A percentile compares a stretch with the other conserved stretches of the same genome.
Conservation (phyloP, 2,113 vertebrate genomes). For the Gymnocephalus cernua region DNA sequence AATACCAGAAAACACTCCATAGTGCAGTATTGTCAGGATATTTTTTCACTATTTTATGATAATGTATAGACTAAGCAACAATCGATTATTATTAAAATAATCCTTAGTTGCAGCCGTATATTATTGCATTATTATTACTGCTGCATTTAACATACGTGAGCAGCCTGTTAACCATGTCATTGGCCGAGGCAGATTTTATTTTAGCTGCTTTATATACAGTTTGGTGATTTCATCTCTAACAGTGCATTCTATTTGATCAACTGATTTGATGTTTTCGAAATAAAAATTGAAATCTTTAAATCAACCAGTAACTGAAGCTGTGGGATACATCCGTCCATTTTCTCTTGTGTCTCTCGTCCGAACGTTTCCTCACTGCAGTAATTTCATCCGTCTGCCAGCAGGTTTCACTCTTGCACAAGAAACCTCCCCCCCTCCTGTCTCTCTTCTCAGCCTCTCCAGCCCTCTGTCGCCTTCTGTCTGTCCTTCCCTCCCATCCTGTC, state of each 20-base stretch:
- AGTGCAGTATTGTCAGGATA: neutral
- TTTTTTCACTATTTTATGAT: neutral
- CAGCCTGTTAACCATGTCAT: neutral
- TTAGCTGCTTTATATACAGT: neutral
- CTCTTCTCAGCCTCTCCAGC: neutral
- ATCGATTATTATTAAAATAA: neutral
- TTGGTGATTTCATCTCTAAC: neutral
- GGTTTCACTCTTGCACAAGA: slow-evolving; percentile 63
- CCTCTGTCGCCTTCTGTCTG: neutral
- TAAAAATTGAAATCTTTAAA: neutral
- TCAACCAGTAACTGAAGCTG: neutral
- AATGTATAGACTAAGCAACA: neutral
- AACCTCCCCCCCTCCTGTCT: neutral
- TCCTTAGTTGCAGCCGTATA: neutral
- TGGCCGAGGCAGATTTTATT: neutral
- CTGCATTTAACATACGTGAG: neutral
- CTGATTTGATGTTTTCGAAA: neutral
- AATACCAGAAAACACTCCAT: neutral
- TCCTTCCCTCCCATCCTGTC: slow-evolving; percentile 29
- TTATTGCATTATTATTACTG: neutral
- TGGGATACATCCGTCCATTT: neutral
- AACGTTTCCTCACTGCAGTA: neutral
- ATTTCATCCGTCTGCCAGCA: slow-evolving; percentile 57
- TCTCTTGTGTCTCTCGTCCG: neutral
- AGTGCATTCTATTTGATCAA: neutral